Evolutionary conservation across 2,113 vertebrate species (phyloP).

Genomic region (Taxidea taxus): DNA sequence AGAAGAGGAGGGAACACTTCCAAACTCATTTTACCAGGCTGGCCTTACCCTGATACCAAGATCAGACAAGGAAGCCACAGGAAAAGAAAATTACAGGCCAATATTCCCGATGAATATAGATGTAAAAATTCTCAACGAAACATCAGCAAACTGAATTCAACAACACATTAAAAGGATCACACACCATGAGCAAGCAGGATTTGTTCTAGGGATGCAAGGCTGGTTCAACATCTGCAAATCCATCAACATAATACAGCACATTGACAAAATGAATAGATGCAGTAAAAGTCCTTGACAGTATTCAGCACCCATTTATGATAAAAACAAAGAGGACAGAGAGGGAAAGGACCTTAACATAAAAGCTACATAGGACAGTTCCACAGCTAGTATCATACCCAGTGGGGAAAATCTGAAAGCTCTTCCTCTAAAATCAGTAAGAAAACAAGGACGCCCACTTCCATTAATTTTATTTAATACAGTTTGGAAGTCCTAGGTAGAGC

Average conservation of each 20-base stretch:
- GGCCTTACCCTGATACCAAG: background rate
- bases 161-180: background rate
- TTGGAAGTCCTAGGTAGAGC: background rate
- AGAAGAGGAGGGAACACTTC: background rate
- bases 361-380: background rate
- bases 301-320: background rate
- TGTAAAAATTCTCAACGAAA: background rate
- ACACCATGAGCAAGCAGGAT: background rate
- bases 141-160: background rate
- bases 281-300: background rate
- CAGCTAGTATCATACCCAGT: background rate
- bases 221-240: background rate
- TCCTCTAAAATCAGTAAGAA: background rate
- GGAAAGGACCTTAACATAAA: background rate
- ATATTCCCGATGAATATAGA: background rate
- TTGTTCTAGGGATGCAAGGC: background rate
- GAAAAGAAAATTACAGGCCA: background rate
- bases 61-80: background rate
- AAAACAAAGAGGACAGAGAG: background rate
- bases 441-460: background rate
- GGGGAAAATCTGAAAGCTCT: background rate
- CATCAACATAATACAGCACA: background rate
- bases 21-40: background rate
- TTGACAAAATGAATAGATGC: background rate
- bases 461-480: background rate